Percentiles rank a stretch among this genome's conserved stretches.
Conservation (phyloP, 2,797 vertebrate species). For the Malacoctenus gilli region DNA sequence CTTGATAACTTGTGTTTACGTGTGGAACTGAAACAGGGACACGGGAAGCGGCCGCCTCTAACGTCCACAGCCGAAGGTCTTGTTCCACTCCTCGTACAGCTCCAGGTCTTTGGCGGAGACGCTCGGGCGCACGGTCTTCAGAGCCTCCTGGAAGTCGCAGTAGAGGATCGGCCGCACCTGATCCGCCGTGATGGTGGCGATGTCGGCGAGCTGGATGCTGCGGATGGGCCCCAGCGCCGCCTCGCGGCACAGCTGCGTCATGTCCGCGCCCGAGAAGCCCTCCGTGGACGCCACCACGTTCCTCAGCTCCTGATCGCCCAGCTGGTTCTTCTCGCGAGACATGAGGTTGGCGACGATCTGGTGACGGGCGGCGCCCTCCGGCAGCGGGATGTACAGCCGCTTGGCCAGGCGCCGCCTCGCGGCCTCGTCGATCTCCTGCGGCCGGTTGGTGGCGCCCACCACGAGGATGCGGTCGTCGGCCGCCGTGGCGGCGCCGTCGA, state of each 20-base stretch:
- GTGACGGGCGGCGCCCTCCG: slow-evolving; percentile 85
- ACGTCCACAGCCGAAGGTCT: slow-evolving; percentile 92
- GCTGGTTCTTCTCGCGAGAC: slow-evolving; percentile 85
- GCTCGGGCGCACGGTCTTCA: slow-evolving; percentile 89
- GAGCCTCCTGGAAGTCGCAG: slow-evolving; percentile 89
- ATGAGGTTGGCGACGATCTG: slow-evolving; percentile 91
- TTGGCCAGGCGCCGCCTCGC: slow-evolving; percentile 92
- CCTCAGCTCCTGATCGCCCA: slow-evolving; percentile 83
- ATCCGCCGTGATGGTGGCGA: slow-evolving; percentile 88
- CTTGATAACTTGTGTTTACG: too few relatives aligned
- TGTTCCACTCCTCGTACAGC: slow-evolving; percentile 94
- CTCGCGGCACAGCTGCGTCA: slow-evolving; percentile 96
- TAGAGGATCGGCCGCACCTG: slow-evolving; percentile 90
- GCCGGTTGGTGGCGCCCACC: slow-evolving; percentile 97
- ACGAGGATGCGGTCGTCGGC: slow-evolving; percentile 95
- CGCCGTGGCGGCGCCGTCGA: slow-evolving; percentile 92
- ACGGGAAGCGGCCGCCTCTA: slow-evolving; percentile 52
- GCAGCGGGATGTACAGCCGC: slow-evolving; percentile 93
- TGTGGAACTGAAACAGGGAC: not conserved
- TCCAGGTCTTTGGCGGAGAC: slow-evolving; percentile 91
- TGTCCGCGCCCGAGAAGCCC: slow-evolving; percentile 95
- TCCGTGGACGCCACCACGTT: slow-evolving; percentile 81
- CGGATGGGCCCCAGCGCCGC: slow-evolving; percentile 96
- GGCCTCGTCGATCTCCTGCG: slow-evolving; percentile 97
- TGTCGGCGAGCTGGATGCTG: slow-evolving; percentile 88